Conservation (phyloP, 1,140 invertebrate genomes). For the Amyelois transitella region DNA sequence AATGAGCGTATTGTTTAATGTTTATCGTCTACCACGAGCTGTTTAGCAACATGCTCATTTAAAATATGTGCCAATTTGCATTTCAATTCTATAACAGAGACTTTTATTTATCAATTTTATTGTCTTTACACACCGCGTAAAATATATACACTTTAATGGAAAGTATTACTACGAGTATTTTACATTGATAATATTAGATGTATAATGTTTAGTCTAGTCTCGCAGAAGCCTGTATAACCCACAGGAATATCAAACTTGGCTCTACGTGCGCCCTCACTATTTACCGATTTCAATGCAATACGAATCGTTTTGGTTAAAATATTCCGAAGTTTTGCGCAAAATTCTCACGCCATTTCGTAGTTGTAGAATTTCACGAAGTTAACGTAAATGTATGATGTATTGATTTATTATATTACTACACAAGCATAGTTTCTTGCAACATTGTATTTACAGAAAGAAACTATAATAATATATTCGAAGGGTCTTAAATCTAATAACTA, state of each 20-base stretch:
- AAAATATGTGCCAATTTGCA: background rate
- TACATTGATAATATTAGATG: background rate
- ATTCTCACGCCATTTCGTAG: background rate
- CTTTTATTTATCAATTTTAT: background rate
- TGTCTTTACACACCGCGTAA: background rate
- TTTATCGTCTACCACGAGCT: conserved; percentile 3
- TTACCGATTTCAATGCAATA: conserved; percentile 7
- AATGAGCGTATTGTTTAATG: conserved; percentile 3
- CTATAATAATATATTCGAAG: background rate
- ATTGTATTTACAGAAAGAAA: background rate
- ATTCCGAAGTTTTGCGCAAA: conserved; percentile 14
- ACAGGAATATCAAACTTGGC: conserved; percentile 7
- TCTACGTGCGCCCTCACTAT: conserved; percentile 8
- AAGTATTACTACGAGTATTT: no score
- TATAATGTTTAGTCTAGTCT: background rate
- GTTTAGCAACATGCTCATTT: background rate
- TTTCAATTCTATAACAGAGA: background rate
- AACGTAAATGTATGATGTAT: background rate
- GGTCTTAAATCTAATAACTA: background rate
- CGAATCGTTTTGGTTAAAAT: conserved; percentile 7
- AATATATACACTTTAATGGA: background rate
- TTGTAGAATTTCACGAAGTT: background rate
- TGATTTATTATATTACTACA: background rate
- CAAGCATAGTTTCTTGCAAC: background rate
- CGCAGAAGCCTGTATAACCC: background rate